Percentiles rank a stretch among this genome's conserved stretches.
Conservation (phyloP, 1,140 invertebrate species). For the Heliconius eleuchia region DNA sequence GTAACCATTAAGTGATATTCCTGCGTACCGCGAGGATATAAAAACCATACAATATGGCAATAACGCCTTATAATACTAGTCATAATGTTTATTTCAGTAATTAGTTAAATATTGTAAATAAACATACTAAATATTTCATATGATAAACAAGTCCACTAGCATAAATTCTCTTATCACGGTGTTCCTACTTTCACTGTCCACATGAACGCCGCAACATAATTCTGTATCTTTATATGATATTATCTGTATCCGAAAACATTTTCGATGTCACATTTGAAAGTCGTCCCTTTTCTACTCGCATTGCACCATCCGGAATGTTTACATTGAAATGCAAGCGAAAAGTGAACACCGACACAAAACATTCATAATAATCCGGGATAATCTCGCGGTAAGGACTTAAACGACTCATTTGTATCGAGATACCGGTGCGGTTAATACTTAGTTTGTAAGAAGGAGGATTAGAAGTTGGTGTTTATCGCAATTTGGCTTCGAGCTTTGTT, state of each 20-base stretch:
- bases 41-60: neutral
- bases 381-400: slow-evolving; percentile 67
- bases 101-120: neutral
- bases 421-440: slow-evolving; percentile 65
- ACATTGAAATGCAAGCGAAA: slow-evolving; percentile 54
- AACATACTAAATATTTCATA: neutral
- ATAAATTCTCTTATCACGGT: slow-evolving; percentile 56
- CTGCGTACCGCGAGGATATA: no score
- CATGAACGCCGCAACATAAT: slow-evolving; percentile 41
- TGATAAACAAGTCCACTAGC: slow-evolving; percentile 27
- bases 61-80: neutral
- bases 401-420: slow-evolving; percentile 66
- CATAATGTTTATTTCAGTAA: neutral
- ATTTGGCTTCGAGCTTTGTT: slow-evolving; percentile 53
- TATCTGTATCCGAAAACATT: slow-evolving; percentile 32
- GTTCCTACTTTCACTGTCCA: slow-evolving; percentile 59
- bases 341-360: slow-evolving; percentile 65
- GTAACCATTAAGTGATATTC: no score
- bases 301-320: slow-evolving; percentile 54
- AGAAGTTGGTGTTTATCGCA: slow-evolving; percentile 64
- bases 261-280: slow-evolving; percentile 47
- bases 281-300: slow-evolving; percentile 31
- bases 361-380: slow-evolving; percentile 66
- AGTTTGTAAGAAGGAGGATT: slow-evolving; percentile 69
- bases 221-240: slow-evolving; percentile 32